Percentiles rank a stretch among this genome's conserved stretches.
Conservation (phyloP, 2,797 vertebrate genomes). For the Okamejei kenojei region DNA sequence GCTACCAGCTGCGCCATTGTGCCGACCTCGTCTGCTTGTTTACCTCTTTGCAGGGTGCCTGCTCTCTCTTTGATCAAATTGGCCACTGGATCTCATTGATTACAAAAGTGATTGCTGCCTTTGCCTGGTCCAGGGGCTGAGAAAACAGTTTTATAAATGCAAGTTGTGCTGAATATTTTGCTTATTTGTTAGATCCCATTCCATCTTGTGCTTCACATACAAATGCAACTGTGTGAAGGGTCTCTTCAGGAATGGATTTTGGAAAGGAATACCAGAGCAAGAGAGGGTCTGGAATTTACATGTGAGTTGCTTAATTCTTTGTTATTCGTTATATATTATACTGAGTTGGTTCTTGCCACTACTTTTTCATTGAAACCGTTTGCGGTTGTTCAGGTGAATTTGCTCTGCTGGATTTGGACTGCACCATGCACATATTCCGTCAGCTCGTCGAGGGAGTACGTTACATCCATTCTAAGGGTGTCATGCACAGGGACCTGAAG, state of each 20-base stretch:
- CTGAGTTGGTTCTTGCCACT: neutral
- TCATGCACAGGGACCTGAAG: slow-evolving; percentile 96
- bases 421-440: slow-evolving; percentile 69
- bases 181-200: slow-evolving; percentile 66
- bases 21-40: neutral
- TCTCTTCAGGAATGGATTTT: slow-evolving; percentile 91
- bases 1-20: too few relatives aligned
- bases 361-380: neutral
- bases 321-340: neutral
- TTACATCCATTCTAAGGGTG: slow-evolving; percentile 84
- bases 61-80: neutral
- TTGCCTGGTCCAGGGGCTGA: neutral
- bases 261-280: slow-evolving; percentile 63
- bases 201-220: slow-evolving; percentile 90
- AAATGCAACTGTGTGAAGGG: slow-evolving; percentile 92
- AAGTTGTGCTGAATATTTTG: neutral
- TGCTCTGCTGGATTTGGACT: slow-evolving; percentile 60
- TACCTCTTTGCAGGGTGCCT: neutral
- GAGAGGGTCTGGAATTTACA: neutral
- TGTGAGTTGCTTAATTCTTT: slow-evolving; percentile 18
- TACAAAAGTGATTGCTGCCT: neutral
- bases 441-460: slow-evolving; percentile 82
- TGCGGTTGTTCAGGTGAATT: slow-evolving; percentile 61
- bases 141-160: neutral
- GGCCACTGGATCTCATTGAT: neutral